These are phyloP conservation scores for Epistrophella euchroma DNA, from an alignment of 2,888 invertebrate genomes.

Conservation along the genomic window DNA sequence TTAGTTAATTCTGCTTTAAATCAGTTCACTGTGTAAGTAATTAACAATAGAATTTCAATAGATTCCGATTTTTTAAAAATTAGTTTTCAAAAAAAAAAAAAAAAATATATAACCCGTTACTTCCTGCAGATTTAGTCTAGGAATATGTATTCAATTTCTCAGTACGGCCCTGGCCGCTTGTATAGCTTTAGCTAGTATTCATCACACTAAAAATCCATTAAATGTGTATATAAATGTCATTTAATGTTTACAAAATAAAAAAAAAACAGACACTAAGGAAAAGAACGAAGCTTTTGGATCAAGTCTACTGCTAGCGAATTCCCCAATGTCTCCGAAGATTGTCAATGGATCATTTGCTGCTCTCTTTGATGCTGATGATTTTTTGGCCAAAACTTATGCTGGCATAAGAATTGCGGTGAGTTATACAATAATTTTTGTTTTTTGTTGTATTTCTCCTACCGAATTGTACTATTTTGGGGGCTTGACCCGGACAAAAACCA, in stretches of 20 bases:
- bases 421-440: slow-evolving; percentile 49
- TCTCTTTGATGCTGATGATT: slow-evolving; percentile 89
- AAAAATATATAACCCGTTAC: too few relatives aligned
- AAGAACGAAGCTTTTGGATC: slow-evolving; percentile 95
- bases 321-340: slow-evolving; percentile 98
- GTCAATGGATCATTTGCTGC: slow-evolving; percentile 97
- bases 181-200: slow-evolving; percentile 31
- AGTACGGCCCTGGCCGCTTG: neutral
- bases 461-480: neutral
- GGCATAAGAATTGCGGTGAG: slow-evolving; percentile 83
- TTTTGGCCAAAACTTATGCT: slow-evolving; percentile 83
- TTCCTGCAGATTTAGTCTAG: neutral
- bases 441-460: slow-evolving; percentile 18
- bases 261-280: slow-evolving; percentile 90
- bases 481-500: neutral
- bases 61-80: too few relatives aligned
- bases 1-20: too few relatives aligned
- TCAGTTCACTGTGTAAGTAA: too few relatives aligned
- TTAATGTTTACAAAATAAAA: slow-evolving; percentile 15
- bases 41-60: too few relatives aligned
- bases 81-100: too few relatives aligned
- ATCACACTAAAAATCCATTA: slow-evolving; percentile 17
- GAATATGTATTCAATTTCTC: neutral
- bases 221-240: slow-evolving; percentile 16
- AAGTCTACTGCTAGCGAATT: slow-evolving; percentile 95